Evolutionary conservation across 2,113 vertebrate species (phyloP), one percentile per base, ranked within the genome.

Genomic region (Hirundichthys speculiger): DNA sequence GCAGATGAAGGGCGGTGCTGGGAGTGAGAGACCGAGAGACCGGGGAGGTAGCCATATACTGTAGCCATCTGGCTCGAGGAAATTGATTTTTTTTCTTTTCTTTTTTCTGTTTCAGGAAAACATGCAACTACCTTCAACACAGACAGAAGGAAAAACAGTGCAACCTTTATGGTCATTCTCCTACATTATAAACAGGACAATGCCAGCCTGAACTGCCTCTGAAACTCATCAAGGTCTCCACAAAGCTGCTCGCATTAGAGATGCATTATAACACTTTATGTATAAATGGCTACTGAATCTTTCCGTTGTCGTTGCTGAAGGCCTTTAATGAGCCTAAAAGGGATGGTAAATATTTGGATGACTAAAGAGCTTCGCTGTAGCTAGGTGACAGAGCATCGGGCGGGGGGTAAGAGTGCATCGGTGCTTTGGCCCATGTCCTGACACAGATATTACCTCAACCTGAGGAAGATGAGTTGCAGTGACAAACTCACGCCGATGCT

Each of bases 1-100:
- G 56, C 71, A 83, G 82, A 84, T 81, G 66, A 70, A 65, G 77
- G 65, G 72, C 83, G 74, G 57, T 71, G 73, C 71, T 66, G 77
- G 73, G 66, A 78, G 65, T 34, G 38, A 66, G 69, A 64, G 69
- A 71, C 39, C 43, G 38, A 66, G 69, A 64, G 69, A 71, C 39
- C 43, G 66, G 60, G 69, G 82, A 84, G 78, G 64, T 62, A 68
- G 57, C 71, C 54, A 22, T 65, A 66, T 24, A 25, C 38, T 63
- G 47, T 63, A 80, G 39, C 62, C 78, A 84, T 88, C 63, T 88
- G 79, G 75, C 50, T 63, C 46, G 27, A 77, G 64, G 57, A 72
- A 75, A 75, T 43, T 21, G 61, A 74, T 78, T 77, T 39, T 81
- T 63, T 70, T 53, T 68, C 72, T 73, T 62, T 61, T 77, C 60